Evolutionary conservation across 2,797 vertebrate species (phyloP).

Genomic region (Ibycter americanus): DNA sequence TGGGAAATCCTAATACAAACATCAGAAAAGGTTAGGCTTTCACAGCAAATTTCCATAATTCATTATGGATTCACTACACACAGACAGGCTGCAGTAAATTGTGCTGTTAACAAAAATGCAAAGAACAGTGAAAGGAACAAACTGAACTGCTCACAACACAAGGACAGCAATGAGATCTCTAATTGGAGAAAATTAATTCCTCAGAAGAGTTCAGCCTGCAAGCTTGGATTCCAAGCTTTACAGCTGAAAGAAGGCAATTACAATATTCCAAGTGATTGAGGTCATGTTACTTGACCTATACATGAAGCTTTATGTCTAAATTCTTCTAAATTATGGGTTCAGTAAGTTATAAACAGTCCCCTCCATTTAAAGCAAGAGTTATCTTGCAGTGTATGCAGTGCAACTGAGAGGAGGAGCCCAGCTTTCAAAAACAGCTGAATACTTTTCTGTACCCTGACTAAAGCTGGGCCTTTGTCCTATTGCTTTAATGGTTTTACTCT

Average conservation of each 20-base stretch:
- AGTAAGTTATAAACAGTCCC: background rate
- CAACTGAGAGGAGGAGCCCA: background rate
- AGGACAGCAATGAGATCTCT: background rate
- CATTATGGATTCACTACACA: slow-evolving; percentile 51
- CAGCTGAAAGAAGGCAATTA: background rate
- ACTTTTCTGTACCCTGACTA: background rate
- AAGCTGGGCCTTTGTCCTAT: background rate
- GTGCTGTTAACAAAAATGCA: slow-evolving; percentile 44
- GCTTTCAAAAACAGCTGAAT: background rate
- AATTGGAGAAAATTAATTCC: slow-evolving; percentile 27
- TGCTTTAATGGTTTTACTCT: background rate
- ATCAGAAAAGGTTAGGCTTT: slow-evolving; percentile 44
- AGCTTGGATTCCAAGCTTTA: background rate
- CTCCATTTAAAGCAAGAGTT: background rate
- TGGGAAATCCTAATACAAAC: background rate
- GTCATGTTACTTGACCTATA: background rate
- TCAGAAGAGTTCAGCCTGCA: background rate
- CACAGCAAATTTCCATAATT: slow-evolving; percentile 59
- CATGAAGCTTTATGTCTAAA: background rate
- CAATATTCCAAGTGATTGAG: background rate
- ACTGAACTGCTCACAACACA: slow-evolving; percentile 13
- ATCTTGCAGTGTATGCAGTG: background rate
- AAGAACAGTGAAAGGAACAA: slow-evolving; percentile 34
- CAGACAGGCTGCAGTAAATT: slow-evolving; percentile 47
- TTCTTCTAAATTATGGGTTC: background rate